Base-by-base conservation (phyloP, 2,888 invertebrate genomes). In the Morpho deidamia region DNA sequence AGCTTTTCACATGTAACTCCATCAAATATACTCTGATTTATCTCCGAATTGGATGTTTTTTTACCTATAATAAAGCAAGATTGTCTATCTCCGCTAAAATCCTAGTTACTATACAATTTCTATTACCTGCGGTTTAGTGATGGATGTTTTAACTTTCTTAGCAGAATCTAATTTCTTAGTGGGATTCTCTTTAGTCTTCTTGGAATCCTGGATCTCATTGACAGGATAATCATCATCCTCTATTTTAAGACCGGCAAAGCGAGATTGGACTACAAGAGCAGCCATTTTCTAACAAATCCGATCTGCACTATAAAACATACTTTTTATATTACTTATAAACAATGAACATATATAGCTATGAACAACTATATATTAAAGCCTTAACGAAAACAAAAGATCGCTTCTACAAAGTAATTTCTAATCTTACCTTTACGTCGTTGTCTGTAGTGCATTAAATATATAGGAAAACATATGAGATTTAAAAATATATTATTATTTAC, bases 191-290 rank as follows among this genome's bases (percentile, higher is more conserved):
- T 83, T 85, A 54, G 61, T 65, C 67, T 90, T 91, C 70, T 87
- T 89, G 10, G 76, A 65, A 61, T 90, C 91, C 67, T 79, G 78
- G 48, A 49, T 69, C 37, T 74, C 75, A 50, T 56, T 81, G 65
- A 67, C 74, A 56, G 81, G 71, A 64, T 72, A 70, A 47, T 94
- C 94, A 63, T 95, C 95, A 67, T 94, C 94, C 69, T 95, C 95
- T 53, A 94, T 91, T 78, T 92, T 92, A 49, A 95, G 88, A 60
- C 94, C 93, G 56, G 95, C 93, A 80, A 95, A 95, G 67, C 95
- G 90, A 23, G 95, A 95, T 61, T 93, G 93, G 56, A 94, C 92
- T 51, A 93, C 91, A 40, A 92, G 87, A 69, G 92, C 91, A 85
- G 92, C 92, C 93, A 93, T 93, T 76, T 77, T 70, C 58, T 44